Evolutionary conservation across 2,888 invertebrate species (phyloP).

Genomic region (Mythimna vitellina): DNA sequence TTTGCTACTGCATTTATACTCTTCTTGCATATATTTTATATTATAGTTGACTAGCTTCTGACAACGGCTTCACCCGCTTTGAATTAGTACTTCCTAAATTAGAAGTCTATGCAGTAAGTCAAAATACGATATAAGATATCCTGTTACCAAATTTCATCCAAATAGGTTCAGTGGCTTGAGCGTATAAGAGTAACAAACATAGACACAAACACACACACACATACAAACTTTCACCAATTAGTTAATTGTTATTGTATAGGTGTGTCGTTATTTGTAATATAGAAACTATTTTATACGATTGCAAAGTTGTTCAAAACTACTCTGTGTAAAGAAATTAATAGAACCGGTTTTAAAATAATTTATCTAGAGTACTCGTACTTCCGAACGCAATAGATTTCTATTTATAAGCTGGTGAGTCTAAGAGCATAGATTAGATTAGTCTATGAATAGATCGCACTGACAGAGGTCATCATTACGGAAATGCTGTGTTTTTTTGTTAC

Average conservation of each 20-base stretch:
- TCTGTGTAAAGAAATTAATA: neutral
- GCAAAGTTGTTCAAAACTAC: neutral
- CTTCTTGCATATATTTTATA: no score
- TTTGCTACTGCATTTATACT: neutral
- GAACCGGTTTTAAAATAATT: conserved; percentile 1
- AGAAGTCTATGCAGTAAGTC: no score
- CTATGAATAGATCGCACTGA: conserved; percentile 13
- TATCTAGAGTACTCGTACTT: neutral
- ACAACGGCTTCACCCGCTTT: no score
- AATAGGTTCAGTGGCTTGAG: no score
- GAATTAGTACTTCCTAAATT: no score
- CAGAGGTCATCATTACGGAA: neutral
- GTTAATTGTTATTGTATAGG: neutral
- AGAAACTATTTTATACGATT: neutral
- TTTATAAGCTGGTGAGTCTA: conserved; percentile 4
- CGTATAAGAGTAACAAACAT: no score
- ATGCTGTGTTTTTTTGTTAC: neutral
- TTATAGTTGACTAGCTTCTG: neutral
- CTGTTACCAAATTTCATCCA: no score
- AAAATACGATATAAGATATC: no score
- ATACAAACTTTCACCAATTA: no score
- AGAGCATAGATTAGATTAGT: neutral
- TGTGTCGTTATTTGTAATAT: neutral
- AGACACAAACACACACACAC: no score
- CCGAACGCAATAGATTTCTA: conserved; percentile 19